phyloP scores from a whole-genome alignment of 53 echinoderm and acorn worm species.

The Actinopyga echinites region DNA sequence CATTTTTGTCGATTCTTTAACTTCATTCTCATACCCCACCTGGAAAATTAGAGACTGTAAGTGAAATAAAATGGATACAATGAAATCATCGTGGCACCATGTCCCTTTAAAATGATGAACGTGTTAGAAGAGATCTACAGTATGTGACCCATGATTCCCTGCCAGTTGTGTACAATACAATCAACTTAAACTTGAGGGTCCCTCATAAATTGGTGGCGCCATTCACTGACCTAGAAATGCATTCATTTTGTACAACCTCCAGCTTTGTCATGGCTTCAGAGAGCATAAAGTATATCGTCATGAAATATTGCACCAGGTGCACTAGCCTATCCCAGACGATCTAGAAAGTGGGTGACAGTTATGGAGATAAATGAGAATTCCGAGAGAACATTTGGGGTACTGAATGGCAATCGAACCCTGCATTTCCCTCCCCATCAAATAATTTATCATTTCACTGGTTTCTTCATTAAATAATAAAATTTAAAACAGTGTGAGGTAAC shows the following conservation, averaged over 20 bases:
- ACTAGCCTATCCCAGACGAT: neutral
- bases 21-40: too few species aligned
- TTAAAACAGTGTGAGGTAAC: too few species aligned
- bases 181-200: too few species aligned
- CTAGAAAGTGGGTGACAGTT: constrained; percentile 13
- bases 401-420: neutral
- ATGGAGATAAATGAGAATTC: constrained; percentile 40
- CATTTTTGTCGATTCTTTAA: too few species aligned
- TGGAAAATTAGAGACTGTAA: too few species aligned
- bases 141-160: too few species aligned
- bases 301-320: constrained; percentile 31
- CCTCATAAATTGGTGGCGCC: constrained; percentile 28
- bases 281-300: neutral
- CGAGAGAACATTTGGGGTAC: constrained; percentile 16
- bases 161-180: too few species aligned
- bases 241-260: neutral
- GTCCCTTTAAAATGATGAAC: too few species aligned
- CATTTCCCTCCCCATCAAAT: constrained; percentile 8
- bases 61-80: too few species aligned
- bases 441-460: constrained; percentile 2
- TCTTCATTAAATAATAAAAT: constrained; percentile 15
- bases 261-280: neutral
- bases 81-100: too few species aligned
- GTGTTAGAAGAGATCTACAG: too few species aligned
- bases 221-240: constrained; percentile 36